Base-by-base conservation (phyloP, 2,113 vertebrate genomes). In the Datnioides undecimradiatus region DNA sequence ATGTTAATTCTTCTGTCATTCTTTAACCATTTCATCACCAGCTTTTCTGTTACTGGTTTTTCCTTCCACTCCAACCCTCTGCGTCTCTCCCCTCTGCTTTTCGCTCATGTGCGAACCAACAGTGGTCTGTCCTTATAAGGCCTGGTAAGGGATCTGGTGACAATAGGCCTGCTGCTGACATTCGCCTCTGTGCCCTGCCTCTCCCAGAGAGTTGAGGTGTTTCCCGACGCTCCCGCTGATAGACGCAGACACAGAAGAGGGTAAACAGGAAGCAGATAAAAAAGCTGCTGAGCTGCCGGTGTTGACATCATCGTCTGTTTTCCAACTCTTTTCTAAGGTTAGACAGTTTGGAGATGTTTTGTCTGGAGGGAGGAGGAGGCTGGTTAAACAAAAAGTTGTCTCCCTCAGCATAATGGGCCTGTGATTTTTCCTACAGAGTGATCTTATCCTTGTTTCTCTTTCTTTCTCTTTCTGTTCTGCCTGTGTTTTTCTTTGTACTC, bases 221-320 rank as follows among this genome's bases (percentile, higher is more conserved):
- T 92, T 93, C 82, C 87, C 49, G 16, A 60, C 1, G 40, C 23
- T 80, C 85, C 52, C 0, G 69, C 84, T 85, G 83, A 80, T 82
- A 85, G 63, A 77, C 17, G 6, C 79, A 81, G 72, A 65, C 79
- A 73, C 51, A 74, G 72, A 33, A 52, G 57, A 73, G 62, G 29
- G 86, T 86, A 93, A 93, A 93, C 92, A 91, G 92, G 92, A 93
- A 90, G 90, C 67, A 58, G 88, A 90, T 80, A 72, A 87, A 85
- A 82, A 69, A 57, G 55, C 63, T 63, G 27, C 68, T 31, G 33
- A 46, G 66, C 69, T 73, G 71, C 64, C 2, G 0, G 41, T 40
- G 67, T 45, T 91, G 87, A 87, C 92, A 69, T 88, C 88, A 88
- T 76, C 29, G 13, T 59, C 73, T 87, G 52, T 64, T 87, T 86